phyloP scores from a whole-genome alignment of 2,888 invertebrate genomes.

The Troides aeacus region DNA sequence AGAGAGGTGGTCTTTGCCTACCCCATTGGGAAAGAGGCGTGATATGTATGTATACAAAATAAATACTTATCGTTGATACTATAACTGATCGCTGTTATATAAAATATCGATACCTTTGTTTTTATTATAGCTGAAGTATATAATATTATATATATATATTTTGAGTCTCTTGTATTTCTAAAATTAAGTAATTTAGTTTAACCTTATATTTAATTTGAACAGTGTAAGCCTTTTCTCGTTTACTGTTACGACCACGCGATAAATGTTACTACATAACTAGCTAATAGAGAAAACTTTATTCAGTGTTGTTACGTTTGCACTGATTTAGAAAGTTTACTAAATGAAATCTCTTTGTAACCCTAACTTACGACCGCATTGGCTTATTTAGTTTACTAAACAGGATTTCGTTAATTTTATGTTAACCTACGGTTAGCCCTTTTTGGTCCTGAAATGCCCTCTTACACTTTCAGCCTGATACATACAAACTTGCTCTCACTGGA shows the following conservation, averaged over 20 bases:
- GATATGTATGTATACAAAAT: no score
- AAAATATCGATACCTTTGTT: neutral
- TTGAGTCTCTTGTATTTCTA: neutral
- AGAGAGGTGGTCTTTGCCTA: no score
- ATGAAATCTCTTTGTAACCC: constrained; percentile 24
- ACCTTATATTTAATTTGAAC: neutral
- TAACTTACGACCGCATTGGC: constrained; percentile 12
- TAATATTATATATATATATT: neutral
- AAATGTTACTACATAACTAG: constrained; percentile 11
- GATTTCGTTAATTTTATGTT: no score
- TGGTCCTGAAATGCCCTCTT: no score
- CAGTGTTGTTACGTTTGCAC: constrained; percentile 12
- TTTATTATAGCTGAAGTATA: neutral
- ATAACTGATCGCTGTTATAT: no score
- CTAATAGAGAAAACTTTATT: constrained; percentile 13
- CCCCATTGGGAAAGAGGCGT: no score
- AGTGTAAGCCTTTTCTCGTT: constrained; percentile 3
- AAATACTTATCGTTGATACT: no score
- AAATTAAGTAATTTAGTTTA: neutral
- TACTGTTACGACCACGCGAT: constrained; percentile 12
- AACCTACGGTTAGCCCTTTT: no score
- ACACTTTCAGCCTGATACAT: no score
- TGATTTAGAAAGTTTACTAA: constrained; percentile 24
- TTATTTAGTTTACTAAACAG: constrained; percentile 20
- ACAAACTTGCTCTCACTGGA: no score